phyloP scores from a whole-genome alignment of 1,140 invertebrate species.

The Calycopis cecrops region DNA sequence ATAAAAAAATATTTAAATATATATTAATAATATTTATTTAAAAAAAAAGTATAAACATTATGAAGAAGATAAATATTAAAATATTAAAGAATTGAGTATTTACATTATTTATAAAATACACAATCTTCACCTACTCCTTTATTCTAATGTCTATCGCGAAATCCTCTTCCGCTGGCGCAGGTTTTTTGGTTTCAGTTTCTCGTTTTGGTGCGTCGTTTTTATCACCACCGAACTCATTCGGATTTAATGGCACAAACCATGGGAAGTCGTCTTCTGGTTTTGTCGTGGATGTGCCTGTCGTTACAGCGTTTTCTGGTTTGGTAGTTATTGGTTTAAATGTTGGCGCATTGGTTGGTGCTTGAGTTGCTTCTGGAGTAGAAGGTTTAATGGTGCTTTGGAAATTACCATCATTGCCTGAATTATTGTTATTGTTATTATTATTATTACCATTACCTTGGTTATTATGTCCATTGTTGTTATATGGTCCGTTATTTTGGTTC shows the following conservation, averaged over 20 bases:
- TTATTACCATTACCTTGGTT: not conserved
- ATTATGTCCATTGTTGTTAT: not conserved
- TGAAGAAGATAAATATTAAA: no score
- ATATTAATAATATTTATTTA: no score
- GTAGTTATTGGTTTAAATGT: conserved; percentile 11
- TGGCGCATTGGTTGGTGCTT: not conserved
- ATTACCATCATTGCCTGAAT: not conserved
- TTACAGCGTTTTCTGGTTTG: conserved; percentile 12
- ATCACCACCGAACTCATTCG: conserved; percentile 18
- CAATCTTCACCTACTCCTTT: conserved; percentile 13
- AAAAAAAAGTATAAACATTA: no score
- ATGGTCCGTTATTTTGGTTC: not conserved
- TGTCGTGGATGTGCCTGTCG: conserved; percentile 17
- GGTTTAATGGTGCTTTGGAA: not conserved
- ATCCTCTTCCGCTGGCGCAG: conserved; percentile 32
- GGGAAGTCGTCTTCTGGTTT: conserved; percentile 28
- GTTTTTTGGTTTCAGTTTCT: conserved; percentile 32
- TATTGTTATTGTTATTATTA: not conserved
- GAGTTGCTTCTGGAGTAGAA: not conserved
- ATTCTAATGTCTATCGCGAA: conserved; percentile 33
- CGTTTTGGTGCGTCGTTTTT: conserved; percentile 27
- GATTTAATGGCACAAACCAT: conserved; percentile 34
- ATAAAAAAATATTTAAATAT: no score
- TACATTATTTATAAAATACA: not conserved
- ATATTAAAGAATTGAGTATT: no score